Base-by-base conservation (phyloP, 2,113 vertebrate species). In the Eulemur macaco region DNA sequence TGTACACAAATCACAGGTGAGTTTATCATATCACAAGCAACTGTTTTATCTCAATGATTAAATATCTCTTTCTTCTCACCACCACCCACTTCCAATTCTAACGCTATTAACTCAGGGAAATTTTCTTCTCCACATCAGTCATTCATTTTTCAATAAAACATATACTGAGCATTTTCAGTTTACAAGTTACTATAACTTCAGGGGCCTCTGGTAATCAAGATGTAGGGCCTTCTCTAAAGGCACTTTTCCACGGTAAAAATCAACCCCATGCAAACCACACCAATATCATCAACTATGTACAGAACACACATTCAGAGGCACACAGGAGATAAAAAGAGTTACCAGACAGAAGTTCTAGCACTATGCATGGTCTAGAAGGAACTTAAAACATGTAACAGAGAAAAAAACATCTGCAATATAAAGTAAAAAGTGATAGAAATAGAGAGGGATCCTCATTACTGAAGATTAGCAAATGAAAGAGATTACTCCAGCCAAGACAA, bases 401-500 rank as follows among this genome's bases (percentile, higher is more conserved):
- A 68, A 86, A 58, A 13, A 80, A 63, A 39, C 1, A 4, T 7
- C 50, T 52, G 29, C 3, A 73, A 71, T 63, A 69, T 6, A 71
- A 88, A 88, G 25, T 45, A 74, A 88, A 76, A 31, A 52, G 7
- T 31, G 42, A 74, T 68, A 86, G 94, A 92, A 81, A 95, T 27
- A 69, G 58, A 89, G 77, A 77, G 27, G 9, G 37, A 50, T 86
- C 76, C 77, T 5, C 64, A 20, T 34, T 64, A 81, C 1, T 63
- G 56, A 96, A 68, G 82, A 95, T 56, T 15, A 95, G 47, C 14
- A 66, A 96, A 93, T 47, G 73, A 66, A 94, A 81, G 50, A 54
- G 74, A 83, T 94, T 60, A 50, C 4, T 83, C 27, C 17, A 54
- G 42, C 37, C 17, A 91, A 66, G 23, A 52, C 29, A 76, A 25